Percentiles rank a stretch among this genome's conserved stretches.
phyloP scores from a whole-genome alignment of 2,113 vertebrate genomes.

The Poeciliopsis turrubarensis region DNA sequence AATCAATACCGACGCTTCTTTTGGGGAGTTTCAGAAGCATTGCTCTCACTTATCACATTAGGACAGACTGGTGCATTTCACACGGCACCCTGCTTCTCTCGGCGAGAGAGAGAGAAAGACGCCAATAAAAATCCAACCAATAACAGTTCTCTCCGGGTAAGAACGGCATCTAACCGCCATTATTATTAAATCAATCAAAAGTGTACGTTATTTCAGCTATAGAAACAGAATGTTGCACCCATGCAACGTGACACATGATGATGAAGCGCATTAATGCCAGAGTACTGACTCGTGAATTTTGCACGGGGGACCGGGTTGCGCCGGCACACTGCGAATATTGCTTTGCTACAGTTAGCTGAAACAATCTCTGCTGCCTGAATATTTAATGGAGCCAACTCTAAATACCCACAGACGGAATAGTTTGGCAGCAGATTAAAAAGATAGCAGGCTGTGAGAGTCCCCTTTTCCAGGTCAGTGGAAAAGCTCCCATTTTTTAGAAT shows the following conservation, averaged over 20 bases:
- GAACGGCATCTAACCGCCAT: not conserved
- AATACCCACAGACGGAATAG: slow-evolving; percentile 44
- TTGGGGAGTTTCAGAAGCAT: slow-evolving; percentile 32
- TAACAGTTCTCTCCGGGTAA: not conserved
- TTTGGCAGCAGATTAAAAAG: slow-evolving; percentile 42
- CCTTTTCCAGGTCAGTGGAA: slow-evolving; percentile 42
- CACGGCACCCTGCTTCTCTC: not conserved
- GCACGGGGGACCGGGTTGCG: not conserved
- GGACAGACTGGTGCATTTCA: slow-evolving; percentile 40
- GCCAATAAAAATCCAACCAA: not conserved
- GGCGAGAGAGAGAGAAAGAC: not conserved
- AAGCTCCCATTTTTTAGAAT: slow-evolving; percentile 35
- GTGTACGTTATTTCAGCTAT: not conserved
- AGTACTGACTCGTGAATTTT: not conserved
- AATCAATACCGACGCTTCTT: slow-evolving; percentile 63
- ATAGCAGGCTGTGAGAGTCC: slow-evolving; percentile 14
- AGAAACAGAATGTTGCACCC: slow-evolving; percentile 2
- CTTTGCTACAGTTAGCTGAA: slow-evolving; percentile 36
- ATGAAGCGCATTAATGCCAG: slow-evolving; percentile 7
- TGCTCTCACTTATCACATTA: slow-evolving; percentile 26
- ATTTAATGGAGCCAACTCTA: slow-evolving; percentile 51
- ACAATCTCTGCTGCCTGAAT: slow-evolving; percentile 41
- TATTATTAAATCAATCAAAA: not conserved
- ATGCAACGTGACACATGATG: not conserved
- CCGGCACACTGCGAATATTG: slow-evolving; percentile 1